Evolutionary conservation across 2,888 invertebrate species (phyloP).

Genomic region (Melanophora roralis): DNA sequence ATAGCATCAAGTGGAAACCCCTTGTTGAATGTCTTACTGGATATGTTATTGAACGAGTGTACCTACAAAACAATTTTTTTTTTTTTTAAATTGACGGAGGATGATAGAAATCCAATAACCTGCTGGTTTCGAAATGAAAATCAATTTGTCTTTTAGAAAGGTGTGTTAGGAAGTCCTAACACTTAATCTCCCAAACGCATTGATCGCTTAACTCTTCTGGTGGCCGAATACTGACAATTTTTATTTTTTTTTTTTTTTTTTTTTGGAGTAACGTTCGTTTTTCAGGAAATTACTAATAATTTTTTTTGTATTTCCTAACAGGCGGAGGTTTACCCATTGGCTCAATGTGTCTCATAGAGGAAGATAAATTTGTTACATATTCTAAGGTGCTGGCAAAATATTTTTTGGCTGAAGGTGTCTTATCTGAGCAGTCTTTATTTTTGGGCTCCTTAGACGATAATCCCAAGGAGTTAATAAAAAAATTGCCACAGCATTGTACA

Average conservation of each 20-base stretch:
- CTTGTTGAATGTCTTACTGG: slow-evolving; percentile 87
- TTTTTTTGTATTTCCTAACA: slow-evolving; percentile 72
- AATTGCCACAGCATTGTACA: slow-evolving; percentile 79
- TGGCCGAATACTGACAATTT: no score
- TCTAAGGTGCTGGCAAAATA: slow-evolving; percentile 88
- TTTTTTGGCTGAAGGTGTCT: slow-evolving; percentile 91
- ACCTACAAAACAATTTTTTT: no score
- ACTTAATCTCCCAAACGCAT: no score
- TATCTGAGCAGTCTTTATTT: slow-evolving; percentile 85
- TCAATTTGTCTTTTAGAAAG: no score
- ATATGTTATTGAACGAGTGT: slow-evolving; percentile 75
- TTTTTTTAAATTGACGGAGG: no score
- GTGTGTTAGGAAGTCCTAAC: no score
- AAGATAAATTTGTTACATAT: slow-evolving; percentile 88
- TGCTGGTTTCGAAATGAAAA: no score
- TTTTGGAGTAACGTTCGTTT: no score
- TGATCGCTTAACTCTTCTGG: no score
- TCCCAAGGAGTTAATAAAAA: slow-evolving; percentile 81
- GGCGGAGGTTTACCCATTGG: slow-evolving; percentile 86
- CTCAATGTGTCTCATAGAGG: slow-evolving; percentile 86
- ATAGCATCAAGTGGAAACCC: slow-evolving; percentile 89
- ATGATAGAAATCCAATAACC: no score
- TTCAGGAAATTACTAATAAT: no score
- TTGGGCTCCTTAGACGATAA: slow-evolving; percentile 85
- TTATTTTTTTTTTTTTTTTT: no score